Evolutionary conservation across 2,113 vertebrate genomes (phyloP).

Genomic region (Mesoclemmys tuberculata): DNA sequence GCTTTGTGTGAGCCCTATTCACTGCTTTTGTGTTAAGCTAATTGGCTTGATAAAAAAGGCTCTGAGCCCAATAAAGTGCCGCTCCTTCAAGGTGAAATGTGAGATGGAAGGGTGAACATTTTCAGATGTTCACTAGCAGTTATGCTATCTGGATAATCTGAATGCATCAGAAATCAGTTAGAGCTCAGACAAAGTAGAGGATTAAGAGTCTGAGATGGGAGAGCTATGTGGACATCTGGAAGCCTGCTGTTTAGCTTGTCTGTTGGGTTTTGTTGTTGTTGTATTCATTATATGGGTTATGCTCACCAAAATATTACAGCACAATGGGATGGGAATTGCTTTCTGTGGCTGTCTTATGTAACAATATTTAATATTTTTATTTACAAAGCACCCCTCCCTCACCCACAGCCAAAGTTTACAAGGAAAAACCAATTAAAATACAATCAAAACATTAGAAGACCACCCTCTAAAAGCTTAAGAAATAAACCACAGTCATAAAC

Average conservation of each 20-base stretch:
- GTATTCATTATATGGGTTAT: constrained; percentile 39
- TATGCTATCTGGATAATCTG: constrained; percentile 58
- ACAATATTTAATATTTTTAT: not conserved
- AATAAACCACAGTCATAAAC: fast-evolving
- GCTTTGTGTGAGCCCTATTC: constrained; percentile 49
- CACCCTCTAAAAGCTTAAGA: not conserved
- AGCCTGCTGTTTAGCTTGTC: constrained; percentile 61
- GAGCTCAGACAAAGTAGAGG: constrained; percentile 68
- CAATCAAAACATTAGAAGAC: not conserved
- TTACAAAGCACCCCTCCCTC: not conserved
- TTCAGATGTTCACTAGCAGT: constrained; percentile 55
- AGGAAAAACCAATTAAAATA: fast-evolving
- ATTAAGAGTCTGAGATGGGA: constrained; percentile 70
- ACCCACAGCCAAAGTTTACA: not conserved
- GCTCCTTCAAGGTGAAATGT: constrained; percentile 57
- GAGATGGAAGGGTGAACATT: constrained; percentile 31
- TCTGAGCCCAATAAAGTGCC: not conserved
- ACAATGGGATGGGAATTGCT: not conserved
- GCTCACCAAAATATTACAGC: not conserved
- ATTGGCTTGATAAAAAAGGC: constrained; percentile 60
- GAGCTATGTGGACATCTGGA: constrained; percentile 62
- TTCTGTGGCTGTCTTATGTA: not conserved
- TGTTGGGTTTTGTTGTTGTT: not conserved
- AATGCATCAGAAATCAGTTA: constrained; percentile 72
- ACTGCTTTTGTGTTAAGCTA: constrained; percentile 49